phyloP scores from a whole-genome alignment of 1,140 invertebrate species.

The Nylanderia fulva region DNA sequence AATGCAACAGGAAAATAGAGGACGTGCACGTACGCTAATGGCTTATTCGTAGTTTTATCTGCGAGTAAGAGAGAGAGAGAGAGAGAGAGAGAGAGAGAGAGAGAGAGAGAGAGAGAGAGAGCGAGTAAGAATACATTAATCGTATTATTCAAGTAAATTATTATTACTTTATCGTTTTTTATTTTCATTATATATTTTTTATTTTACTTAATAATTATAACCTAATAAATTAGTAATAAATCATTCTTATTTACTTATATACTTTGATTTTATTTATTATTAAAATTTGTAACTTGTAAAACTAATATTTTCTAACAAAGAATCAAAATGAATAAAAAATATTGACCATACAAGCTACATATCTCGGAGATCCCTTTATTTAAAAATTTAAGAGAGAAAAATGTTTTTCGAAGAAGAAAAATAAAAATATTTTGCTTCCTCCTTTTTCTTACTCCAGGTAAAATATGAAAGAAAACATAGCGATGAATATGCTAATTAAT shows the following conservation, averaged over 20 bases:
- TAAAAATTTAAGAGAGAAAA: neutral
- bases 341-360: neutral
- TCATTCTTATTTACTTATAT: too few relatives aligned
- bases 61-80: too few relatives aligned
- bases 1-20: conserved; percentile 7
- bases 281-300: neutral
- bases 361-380: neutral
- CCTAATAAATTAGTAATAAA: too few relatives aligned
- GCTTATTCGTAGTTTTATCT: conserved; percentile 5
- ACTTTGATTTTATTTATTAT: too few relatives aligned
- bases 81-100: too few relatives aligned
- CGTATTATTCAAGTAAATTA: conserved; percentile 1
- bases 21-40: conserved; percentile 10
- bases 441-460: neutral
- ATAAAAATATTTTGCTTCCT: neutral
- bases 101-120: too few relatives aligned
- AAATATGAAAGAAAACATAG: neutral
- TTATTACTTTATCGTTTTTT: neutral
- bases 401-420: neutral
- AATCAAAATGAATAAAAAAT: neutral
- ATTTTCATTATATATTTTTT: too few relatives aligned
- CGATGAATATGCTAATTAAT: conserved; percentile 36
- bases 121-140: neutral
- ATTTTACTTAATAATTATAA: too few relatives aligned
- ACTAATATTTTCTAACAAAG: neutral